Base-by-base conservation (phyloP, 2,113 vertebrate genomes). In the Paralichthys olivaceus region DNA sequence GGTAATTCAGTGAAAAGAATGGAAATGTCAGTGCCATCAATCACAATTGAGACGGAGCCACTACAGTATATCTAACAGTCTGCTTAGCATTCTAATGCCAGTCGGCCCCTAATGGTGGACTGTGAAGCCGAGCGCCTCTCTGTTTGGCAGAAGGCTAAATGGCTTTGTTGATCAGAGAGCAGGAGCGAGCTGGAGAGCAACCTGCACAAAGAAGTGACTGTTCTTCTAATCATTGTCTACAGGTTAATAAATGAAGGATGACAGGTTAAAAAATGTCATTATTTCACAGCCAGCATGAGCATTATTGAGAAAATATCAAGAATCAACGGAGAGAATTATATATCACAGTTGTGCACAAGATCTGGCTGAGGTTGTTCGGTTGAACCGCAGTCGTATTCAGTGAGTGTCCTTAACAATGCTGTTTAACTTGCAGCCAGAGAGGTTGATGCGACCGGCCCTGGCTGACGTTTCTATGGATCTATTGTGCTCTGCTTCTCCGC, bases 21-120 rank as follows among this genome's bases (percentile, higher is more conserved):
- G 79, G 90, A 95, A 96, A 95, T 94, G 93, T 92, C 94, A 94
- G 81, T 37, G 85, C 85, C 87, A 95, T 94, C 94, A 92, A 93
- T 96, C 94, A 94, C 79, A 80, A 83, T 69, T 84, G 87, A 89
- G 79, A 79, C 77, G 80, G 88, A 90, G 91, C 84, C 58, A 77
- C 55, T 73, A 65, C 74, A 77, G 83, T 80, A 66, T 75, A 89
- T 75, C 87, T 80, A 80, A 87, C 68, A 75, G 75, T 74, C 84
- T 89, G 83, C 78, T 93, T 92, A 91, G 83, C 87, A 93, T 93
- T 90, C 81, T 88, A 81, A 84, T 66, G 76, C 67, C 77, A 80
- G 77, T 77, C 81, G 84, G 81, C 37, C 63, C 45, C 65, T 87
- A 84, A 88, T 78, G 75, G 60, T 59, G 69, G 79, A 89, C 58